Evolutionary conservation across 2,797 vertebrate genomes (phyloP), one percentile per base, ranked within the genome.

Genomic region (Spea hammondii): DNA sequence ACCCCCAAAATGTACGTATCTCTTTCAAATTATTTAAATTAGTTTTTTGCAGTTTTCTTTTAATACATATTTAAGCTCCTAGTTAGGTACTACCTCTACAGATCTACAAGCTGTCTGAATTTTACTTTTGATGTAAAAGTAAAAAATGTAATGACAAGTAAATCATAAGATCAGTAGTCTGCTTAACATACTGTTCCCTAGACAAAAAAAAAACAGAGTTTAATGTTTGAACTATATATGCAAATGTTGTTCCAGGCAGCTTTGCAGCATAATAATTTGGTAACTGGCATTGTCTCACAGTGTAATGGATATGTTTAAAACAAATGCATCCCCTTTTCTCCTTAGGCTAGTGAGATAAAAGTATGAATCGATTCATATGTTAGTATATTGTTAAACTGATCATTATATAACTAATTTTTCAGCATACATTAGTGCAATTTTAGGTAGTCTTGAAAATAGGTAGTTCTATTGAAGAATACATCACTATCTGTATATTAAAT

Each of bases 201-300:
- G 66, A 70, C 57, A 79, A 50, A 49, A 65, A 74, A 55, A 50
- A 70, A 1, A 1, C 53, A 48, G 8, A 54, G 51, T 76, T 71
- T 76, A 65, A 80, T 76, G 79, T 76, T 66, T 76, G 55, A 70
- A 65, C 46, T 80, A 66, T 80, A 68, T 64, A 80, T 80, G 75
- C 79, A 76, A 71, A 49, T 76, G 60, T 80, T 76, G 79, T 76
- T 76, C 59, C 68, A 65, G 66, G 17, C 73, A 66, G 32, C 65
- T 67, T 80, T 66, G 62, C 59, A 70, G 78, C 78, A 80, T 76
- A 80, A 80, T 80, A 80, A 75, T 80, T 6, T 65, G 60, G 45
- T 71, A 50, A 49, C 57, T 80, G 72, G 71, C 67, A 76, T 75
- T 65, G 66, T 57, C 65, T 60, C 72, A 75, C 75, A 65, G 12